Evolutionary conservation across 2,888 invertebrate species (phyloP).

Genomic region (Drosophila neutralis): DNA sequence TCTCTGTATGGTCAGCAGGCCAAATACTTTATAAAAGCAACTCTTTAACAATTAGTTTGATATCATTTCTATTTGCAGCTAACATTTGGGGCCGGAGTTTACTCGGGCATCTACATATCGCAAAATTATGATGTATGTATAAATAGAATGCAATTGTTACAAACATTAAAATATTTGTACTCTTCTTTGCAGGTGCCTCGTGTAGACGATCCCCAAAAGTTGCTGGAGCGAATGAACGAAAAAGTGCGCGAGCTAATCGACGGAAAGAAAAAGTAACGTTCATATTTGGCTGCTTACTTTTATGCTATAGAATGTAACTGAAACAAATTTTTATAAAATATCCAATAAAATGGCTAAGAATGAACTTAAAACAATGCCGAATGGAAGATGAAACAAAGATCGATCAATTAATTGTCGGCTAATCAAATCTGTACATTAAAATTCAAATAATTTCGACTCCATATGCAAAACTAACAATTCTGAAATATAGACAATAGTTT

Average conservation of each 20-base stretch:
- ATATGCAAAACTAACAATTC: not conserved
- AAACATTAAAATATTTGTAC: not conserved
- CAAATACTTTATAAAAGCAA: not conserved
- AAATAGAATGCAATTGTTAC: not conserved
- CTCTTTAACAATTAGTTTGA: not conserved
- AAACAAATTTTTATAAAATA: not conserved
- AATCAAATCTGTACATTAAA: not conserved
- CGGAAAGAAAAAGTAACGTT: slow-evolving; percentile 86
- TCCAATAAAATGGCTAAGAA: slow-evolving; percentile 30
- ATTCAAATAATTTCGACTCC: not conserved
- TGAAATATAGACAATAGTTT: not conserved
- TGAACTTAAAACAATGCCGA: not conserved
- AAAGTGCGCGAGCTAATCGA: slow-evolving; percentile 86
- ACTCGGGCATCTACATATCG: slow-evolving; percentile 89
- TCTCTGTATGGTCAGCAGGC: slow-evolving; percentile 47
- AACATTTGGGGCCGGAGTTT: slow-evolving; percentile 88
- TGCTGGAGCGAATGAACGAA: slow-evolving; percentile 87
- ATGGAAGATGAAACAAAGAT: not conserved
- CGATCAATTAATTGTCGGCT: not conserved
- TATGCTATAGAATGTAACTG: slow-evolving; percentile 2
- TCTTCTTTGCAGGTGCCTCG: slow-evolving; percentile 89
- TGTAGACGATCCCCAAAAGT: slow-evolving; percentile 92
- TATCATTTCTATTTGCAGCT: slow-evolving; percentile 85
- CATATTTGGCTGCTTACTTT: not conserved
- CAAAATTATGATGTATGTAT: slow-evolving; percentile 90